A percentile compares a stretch with the other conserved stretches of the same genome.
These are phyloP conservation scores for Sesamia inferens DNA, from an alignment of 2,888 invertebrate species.

Conservation along the genomic window DNA sequence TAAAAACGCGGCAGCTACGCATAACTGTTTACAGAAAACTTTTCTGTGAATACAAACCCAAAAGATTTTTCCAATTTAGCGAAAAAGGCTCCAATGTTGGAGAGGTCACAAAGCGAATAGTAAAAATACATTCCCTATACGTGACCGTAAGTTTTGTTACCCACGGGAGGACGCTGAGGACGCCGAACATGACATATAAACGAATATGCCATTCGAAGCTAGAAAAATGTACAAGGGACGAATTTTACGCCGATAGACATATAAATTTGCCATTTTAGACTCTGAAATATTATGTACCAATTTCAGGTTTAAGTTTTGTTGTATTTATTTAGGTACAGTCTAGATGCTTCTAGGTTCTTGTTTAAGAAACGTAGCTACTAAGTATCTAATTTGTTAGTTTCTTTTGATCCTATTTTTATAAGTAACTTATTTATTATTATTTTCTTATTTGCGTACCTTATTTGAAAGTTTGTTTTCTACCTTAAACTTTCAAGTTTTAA, in stretches of 20 bases:
- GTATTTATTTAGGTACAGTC: constrained; percentile 31
- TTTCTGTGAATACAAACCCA: constrained; percentile 73
- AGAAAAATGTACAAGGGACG: constrained; percentile 70
- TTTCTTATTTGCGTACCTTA: not conserved
- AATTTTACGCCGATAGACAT: constrained; percentile 67
- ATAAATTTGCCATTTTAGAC: constrained; percentile 63
- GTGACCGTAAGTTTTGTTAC: constrained; percentile 78
- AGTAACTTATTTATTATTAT: not conserved
- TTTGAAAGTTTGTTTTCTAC: constrained; percentile 11
- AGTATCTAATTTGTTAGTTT: constrained; percentile 18
- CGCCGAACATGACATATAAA: constrained; percentile 76
- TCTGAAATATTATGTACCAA: constrained; percentile 48
- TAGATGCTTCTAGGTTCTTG: constrained; percentile 10
- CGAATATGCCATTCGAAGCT: constrained; percentile 73
- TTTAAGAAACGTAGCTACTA: not conserved
- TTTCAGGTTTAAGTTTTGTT: constrained; percentile 47
- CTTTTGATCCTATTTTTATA: constrained; percentile 13
- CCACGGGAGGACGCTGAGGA: constrained; percentile 73
- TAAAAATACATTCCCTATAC: constrained; percentile 81
- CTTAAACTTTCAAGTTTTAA: not conserved
- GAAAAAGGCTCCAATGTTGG: constrained; percentile 76
- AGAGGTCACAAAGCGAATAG: constrained; percentile 78
- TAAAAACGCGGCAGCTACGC: constrained; percentile 62
- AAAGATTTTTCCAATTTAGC: constrained; percentile 84
- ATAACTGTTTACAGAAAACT: constrained; percentile 77